These are phyloP conservation scores for Mnemiopsis leidyi DNA, from an alignment of 37 sponge, comb jelly and placozoan genomes.

Conservation along the genomic window DNA sequence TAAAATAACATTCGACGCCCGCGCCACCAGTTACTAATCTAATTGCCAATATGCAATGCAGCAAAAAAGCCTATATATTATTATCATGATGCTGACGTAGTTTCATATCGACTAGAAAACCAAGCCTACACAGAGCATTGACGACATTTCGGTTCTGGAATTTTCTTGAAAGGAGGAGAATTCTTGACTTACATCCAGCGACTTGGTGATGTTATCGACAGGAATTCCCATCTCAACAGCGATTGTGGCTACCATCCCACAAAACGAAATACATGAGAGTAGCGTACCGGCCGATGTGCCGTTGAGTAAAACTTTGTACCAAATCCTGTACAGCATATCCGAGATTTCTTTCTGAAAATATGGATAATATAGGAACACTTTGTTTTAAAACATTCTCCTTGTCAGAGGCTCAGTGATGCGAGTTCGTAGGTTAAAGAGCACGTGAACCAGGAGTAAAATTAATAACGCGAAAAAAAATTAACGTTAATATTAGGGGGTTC, in stretches of 20 bases:
- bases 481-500: no score
- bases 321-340: constrained; percentile 25
- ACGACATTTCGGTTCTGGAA: neutral
- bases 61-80: no score
- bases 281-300: constrained; percentile 17
- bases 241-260: constrained; percentile 58
- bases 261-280: constrained; percentile 48
- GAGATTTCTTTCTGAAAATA: constrained; percentile 34
- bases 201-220: constrained; percentile 57
- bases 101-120: neutral
- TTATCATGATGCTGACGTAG: neutral
- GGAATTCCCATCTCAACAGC: constrained; percentile 41
- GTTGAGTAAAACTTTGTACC: constrained; percentile 52
- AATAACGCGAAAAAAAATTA: no score
- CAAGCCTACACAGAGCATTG: neutral
- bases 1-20: neutral
- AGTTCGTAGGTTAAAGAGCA: no score
- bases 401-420: no score
- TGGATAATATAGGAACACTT: no score
- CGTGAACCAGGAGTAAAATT: no score
- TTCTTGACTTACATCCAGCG: neutral
- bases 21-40: neutral
- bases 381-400: no score
- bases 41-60: no score
- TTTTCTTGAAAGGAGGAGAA: neutral